phyloP scores from a whole-genome alignment of 2,888 invertebrate species.

The Isoperla grammatica region DNA sequence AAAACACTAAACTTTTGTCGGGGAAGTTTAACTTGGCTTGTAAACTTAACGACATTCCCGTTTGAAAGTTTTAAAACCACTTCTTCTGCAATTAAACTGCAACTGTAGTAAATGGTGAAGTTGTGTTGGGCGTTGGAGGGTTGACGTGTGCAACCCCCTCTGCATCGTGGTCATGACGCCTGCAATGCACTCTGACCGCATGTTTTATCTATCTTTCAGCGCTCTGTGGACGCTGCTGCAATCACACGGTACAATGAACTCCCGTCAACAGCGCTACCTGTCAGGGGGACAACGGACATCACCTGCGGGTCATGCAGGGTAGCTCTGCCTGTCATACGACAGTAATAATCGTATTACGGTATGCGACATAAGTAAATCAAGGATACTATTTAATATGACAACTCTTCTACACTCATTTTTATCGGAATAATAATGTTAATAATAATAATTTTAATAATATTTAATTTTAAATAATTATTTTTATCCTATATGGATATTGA shows the following conservation, averaged over 20 bases:
- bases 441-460: too few relatives aligned
- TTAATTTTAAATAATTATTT: too few relatives aligned
- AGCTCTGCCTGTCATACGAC: too few relatives aligned
- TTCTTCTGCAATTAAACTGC: not conserved
- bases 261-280: not conserved
- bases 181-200: not conserved
- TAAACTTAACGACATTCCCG: not conserved
- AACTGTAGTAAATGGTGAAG: not conserved
- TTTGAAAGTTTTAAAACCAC: not conserved
- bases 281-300: too few relatives aligned
- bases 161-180: too few relatives aligned
- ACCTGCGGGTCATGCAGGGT: too few relatives aligned
- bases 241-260: not conserved
- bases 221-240: not conserved
- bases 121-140: not conserved
- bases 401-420: too few relatives aligned
- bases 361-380: too few relatives aligned
- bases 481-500: too few relatives aligned
- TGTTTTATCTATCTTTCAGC: not conserved
- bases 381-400: too few relatives aligned
- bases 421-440: too few relatives aligned
- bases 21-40: constrained; percentile 1
- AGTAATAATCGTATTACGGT: too few relatives aligned
- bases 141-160: not conserved
- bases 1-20: not conserved